Evolutionary conservation across 2,888 invertebrate species (phyloP), one percentile per base, ranked within the genome.

Genomic region (Agonopterix arenella): DNA sequence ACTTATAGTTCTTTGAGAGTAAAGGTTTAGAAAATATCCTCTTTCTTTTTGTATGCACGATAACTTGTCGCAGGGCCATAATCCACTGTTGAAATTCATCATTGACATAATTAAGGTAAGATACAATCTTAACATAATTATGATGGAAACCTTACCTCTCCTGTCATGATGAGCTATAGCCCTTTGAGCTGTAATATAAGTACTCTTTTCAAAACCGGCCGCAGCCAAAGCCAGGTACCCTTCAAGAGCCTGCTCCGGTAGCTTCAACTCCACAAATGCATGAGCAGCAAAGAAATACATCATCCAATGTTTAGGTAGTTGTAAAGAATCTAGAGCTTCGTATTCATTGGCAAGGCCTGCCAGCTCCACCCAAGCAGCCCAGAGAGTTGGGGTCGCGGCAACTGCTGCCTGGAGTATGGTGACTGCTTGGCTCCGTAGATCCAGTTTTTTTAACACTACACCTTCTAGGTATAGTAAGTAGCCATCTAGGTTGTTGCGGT

Each of bases 321-420:
- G 90, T 4, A 93, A 72, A 2, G 90, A 88, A 52, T 92, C 90
- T 13, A 95, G 71, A 47, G 94, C 95, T 66, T 96, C 95, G 77
- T 94, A 94, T 64, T 96, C 95, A 55, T 93, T 92, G 49, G 98
- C 93, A 1, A 99, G 84, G 8, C 94, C 92, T 0, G 97, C 95
- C 10, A 99, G 84, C 76, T 98, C 98, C 38, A 96, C 90, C 97
- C 99, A 99, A 0, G 98, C 95, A 43, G 97, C 94, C 99, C 99
- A 99, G 53, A 98, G 92, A 67, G 96, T 92, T 0, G 98, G 98
- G 49, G 94, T 93, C 43, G 92, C 90, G 52, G 93, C 92, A 9
- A 97, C 92, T 0, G 98, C 92, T 66, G 96, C 93, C 13, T 95
- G 91, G 43, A 99, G 90, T 46, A 95, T 91, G 58, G 94, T 93